Evolutionary conservation across 2,797 vertebrate genomes (phyloP), one percentile per base, ranked within the genome.

Genomic region (Gymnocypris eckloni): DNA sequence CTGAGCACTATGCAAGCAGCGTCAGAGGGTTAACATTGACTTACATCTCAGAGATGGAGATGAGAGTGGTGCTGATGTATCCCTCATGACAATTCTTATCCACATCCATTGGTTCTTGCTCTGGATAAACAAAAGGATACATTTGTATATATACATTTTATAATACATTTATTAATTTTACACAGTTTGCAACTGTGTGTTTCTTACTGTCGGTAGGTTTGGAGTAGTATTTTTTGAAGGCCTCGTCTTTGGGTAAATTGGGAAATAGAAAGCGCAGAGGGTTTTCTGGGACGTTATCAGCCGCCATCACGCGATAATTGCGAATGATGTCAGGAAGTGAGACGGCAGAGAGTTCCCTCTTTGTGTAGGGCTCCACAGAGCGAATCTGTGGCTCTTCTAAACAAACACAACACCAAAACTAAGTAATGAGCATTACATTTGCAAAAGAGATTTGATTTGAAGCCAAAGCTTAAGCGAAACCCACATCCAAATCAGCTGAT

Each of bases 11-110:
- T 16, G 48, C 48, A 50, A 50, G 48, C 15, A 50, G 15, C 48
- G 5, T 50, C 48, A 16, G 59, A 25, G 39, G 54, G 25, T 56
- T 77, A 70, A 64, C 9, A 11, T 13, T 20, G 54, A 95, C 97
- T 97, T 94, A 99, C 98, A 99, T 97, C 97, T 99, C 97, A 50
- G 98, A 99, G 54, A 99, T 96, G 0, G 98, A 99, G 86, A 99
- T 99, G 91, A 99, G 94, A 86, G 97, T 97, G 0, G 98, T 99
- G 94, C 96, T 98, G 94, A 99, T 98, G 93, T 99, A 99, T 86
- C 96, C 97, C 89, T 90, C 94, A 11, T 88, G 45, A 0, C 10
- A 37, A 28, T 79, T 75, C 54, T 86, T 93, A 71, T 98, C 97
- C 70, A 97, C 93, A 71, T 99, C 98, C 98, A 98, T 98, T 0